Evolutionary conservation across 2,888 invertebrate genomes (phyloP), one percentile per base, ranked within the genome.

Genomic region (Epirrita christyi): DNA sequence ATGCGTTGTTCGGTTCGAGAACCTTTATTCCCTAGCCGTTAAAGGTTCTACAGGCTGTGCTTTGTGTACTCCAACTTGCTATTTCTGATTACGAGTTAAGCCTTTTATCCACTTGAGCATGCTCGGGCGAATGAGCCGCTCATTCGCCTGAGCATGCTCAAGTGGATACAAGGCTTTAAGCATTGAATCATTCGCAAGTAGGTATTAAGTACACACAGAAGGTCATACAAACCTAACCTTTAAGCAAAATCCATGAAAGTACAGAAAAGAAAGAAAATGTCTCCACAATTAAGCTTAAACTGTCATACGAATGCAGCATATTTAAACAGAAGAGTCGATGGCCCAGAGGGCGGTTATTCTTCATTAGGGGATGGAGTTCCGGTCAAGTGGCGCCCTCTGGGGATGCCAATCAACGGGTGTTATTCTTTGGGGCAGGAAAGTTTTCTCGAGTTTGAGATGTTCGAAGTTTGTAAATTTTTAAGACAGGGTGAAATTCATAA

Each of bases 351-450:
- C 78, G 78, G 85, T 88, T 83, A 87, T 85, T 88, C 88, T 88
- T 89, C 89, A 90, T 90, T 90, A 90, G 83, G 62, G 68, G 66
- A 72, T 71, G 68, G 68, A 75, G 81, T 83, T 84, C 84, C 86
- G 89, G 88, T 86, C 87, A 86, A 87, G 87, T 82, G 80, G 70
- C 68, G 75, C 77, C 85, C 83, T 83, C 73, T 65, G 81, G 75
- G 88, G 86, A 78, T 75, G 75, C 80, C 81, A 89, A 89, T 90
- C 89, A 90, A 86, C 47, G 55, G 38, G 38, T 59, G 55, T 55
- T 59, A 51, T 55, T 55, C 51, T 59, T 51, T 10, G 47, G 55
- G 81, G 70, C 82, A 88, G 86, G 80, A 80, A 89, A 89, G 87
- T 88, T 89, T 41, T 14, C 46, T 29, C 28, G 7, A 56, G 32